Conservation (phyloP, 2,888 invertebrate species). For the Saturnia pavonia region DNA sequence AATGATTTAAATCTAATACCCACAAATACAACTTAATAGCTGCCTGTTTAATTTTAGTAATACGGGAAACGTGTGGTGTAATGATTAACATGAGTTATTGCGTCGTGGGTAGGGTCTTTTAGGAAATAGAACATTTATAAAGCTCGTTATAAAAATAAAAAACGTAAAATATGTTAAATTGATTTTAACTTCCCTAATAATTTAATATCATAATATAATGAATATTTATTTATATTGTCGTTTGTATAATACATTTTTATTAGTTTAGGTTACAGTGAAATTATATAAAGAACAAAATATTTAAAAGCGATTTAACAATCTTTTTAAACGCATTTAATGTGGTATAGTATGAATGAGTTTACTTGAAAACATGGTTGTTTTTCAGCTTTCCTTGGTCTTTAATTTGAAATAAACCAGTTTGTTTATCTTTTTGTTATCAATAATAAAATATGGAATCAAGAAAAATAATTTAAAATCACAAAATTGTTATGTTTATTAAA, state of each 20-base stretch:
- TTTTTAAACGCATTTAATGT: constrained; percentile 19
- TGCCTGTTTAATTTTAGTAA: no score
- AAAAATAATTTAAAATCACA: constrained; percentile 41
- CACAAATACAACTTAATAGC: no score
- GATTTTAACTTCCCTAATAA: not conserved
- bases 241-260: not conserved
- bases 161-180: not conserved
- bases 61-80: no score
- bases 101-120: not conserved
- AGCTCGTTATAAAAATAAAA: not conserved
- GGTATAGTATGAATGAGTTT: constrained; percentile 52
- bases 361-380: constrained; percentile 79
- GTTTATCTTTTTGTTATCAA: constrained; percentile 43
- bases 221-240: not conserved
- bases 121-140: not conserved
- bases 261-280: not conserved
- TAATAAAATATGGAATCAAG: constrained; percentile 44
- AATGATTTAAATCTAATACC: no score
- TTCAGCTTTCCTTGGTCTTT: constrained; percentile 73
- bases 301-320: not conserved
- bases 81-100: not conserved
- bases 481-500: constrained; percentile 50
- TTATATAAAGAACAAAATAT: not conserved
- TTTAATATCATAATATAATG: not conserved
- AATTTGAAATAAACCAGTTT: constrained; percentile 55